These are phyloP conservation scores for Rhinoraja longicauda DNA, from an alignment of 2,797 vertebrate species.

Conservation along the genomic window DNA sequence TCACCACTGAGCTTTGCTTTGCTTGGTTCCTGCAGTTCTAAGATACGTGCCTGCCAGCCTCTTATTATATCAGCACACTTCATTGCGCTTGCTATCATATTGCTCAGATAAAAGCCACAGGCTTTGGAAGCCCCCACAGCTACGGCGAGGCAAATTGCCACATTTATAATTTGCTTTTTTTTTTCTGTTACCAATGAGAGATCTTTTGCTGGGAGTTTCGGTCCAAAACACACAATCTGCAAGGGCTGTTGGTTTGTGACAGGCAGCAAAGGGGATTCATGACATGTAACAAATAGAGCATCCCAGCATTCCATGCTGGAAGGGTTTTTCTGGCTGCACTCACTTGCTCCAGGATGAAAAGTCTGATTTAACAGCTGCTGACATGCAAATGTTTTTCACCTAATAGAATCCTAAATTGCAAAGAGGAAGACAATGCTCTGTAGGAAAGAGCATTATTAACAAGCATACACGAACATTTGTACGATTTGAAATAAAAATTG, in stretches of 20 bases:
- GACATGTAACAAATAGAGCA: constrained; percentile 44
- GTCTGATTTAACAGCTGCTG: constrained; percentile 35
- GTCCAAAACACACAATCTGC: constrained; percentile 43
- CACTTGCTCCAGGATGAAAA: constrained; percentile 52
- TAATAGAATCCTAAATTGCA: not conserved
- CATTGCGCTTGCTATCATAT: constrained; percentile 36
- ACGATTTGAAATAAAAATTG: not conserved
- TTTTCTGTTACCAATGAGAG: constrained; percentile 21
- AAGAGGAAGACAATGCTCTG: not conserved
- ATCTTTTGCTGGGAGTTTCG: constrained; percentile 44
- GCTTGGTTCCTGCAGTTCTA: constrained; percentile 33
- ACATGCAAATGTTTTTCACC: constrained; percentile 20
- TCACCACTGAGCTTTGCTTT: constrained; percentile 31
- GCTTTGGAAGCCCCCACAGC: constrained; percentile 34
- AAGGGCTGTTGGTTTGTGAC: constrained; percentile 42
- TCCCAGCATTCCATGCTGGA: constrained; percentile 43
- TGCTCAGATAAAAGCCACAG: constrained; percentile 38
- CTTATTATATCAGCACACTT: constrained; percentile 35
- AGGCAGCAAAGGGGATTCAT: constrained; percentile 43
- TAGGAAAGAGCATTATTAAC: constrained; percentile 3
- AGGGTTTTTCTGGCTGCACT: constrained; percentile 49
- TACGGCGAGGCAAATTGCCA: constrained; percentile 30
- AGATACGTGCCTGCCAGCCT: constrained; percentile 37
- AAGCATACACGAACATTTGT: not conserved
- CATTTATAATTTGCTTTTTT: constrained; percentile 37